These are phyloP conservation scores for Drosophila testacea DNA, from an alignment of 2,888 invertebrate genomes.

Conservation along the genomic window DNA sequence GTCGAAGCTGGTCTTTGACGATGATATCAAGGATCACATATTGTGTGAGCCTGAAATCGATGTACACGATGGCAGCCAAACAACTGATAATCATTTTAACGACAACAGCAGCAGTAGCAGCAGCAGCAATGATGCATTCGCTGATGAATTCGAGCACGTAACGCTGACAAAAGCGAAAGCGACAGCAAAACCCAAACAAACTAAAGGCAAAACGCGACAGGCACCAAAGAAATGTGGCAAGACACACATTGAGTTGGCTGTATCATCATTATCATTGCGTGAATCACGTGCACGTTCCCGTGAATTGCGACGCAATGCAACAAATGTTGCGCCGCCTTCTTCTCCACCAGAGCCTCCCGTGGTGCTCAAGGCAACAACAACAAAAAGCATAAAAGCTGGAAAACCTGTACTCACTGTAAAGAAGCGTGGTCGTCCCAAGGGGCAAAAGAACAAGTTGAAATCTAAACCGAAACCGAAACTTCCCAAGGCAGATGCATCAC, in stretches of 20 bases:
- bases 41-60: constrained; percentile 76
- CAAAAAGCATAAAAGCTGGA: neutral
- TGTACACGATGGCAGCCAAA: constrained; percentile 27
- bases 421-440: constrained; percentile 69
- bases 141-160: constrained; percentile 9
- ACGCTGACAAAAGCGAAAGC: neutral
- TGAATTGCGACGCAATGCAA: constrained; percentile 55
- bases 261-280: constrained; percentile 38
- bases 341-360: neutral
- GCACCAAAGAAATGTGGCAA: neutral
- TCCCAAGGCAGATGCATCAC: constrained; percentile 12
- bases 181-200: constrained; percentile 12
- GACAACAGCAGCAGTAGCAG: neutral
- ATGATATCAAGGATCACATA: constrained; percentile 69
- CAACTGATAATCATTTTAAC: constrained; percentile 1
- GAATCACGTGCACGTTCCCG: constrained; percentile 56
- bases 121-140: constrained; percentile 16
- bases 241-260: neutral
- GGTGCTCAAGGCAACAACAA: neutral
- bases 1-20: constrained; percentile 55
- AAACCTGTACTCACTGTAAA: neutral
- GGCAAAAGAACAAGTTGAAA: neutral
- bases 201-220: constrained; percentile 39
- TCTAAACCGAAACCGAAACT: constrained; percentile 10
- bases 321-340: neutral